A percentile compares a stretch with the other conserved stretches of the same genome.
Evolutionary conservation across 2,888 invertebrate genomes (phyloP).

Genomic region (Iphiclides podalirius): DNA sequence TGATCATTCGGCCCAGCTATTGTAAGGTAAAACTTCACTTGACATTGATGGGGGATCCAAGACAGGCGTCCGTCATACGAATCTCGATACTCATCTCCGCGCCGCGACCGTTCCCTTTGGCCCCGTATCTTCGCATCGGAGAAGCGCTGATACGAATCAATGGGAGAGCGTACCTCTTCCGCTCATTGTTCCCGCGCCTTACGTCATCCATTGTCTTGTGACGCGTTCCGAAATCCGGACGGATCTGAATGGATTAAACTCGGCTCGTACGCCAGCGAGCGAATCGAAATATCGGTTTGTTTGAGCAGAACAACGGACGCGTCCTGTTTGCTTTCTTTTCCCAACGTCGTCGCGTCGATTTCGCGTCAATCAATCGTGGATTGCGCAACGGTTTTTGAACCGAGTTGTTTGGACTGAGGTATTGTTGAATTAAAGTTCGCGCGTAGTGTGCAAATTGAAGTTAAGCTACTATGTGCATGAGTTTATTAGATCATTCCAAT

Average conservation of each 20-base stretch:
- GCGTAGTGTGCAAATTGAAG: too few relatives aligned
- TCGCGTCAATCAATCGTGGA: too few relatives aligned
- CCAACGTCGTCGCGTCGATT: too few relatives aligned
- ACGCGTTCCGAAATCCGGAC: constrained; percentile 39
- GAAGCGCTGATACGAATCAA: constrained; percentile 53
- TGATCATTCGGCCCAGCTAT: not conserved
- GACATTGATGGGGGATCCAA: constrained; percentile 7
- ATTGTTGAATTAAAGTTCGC: too few relatives aligned
- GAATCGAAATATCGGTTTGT: too few relatives aligned
- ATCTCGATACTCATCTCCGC: constrained; percentile 42
- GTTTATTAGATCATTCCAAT: too few relatives aligned
- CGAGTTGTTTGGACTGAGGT: too few relatives aligned
- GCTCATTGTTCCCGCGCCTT: constrained; percentile 54
- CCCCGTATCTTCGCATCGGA: constrained; percentile 49
- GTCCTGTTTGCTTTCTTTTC: constrained; percentile 1
- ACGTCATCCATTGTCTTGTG: constrained; percentile 46
- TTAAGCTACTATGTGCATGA: too few relatives aligned
- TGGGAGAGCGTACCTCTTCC: constrained; percentile 58
- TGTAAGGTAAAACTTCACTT: constrained; percentile 23
- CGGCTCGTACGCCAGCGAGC: too few relatives aligned
- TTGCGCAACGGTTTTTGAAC: too few relatives aligned
- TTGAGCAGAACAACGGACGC: constrained; percentile 7
- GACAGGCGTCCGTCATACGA: constrained; percentile 40
- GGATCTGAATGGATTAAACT: constrained; percentile 30
- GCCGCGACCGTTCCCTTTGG: constrained; percentile 49